phyloP scores from a whole-genome alignment of 2,888 invertebrate species.

The Lumbricus terrestris region DNA sequence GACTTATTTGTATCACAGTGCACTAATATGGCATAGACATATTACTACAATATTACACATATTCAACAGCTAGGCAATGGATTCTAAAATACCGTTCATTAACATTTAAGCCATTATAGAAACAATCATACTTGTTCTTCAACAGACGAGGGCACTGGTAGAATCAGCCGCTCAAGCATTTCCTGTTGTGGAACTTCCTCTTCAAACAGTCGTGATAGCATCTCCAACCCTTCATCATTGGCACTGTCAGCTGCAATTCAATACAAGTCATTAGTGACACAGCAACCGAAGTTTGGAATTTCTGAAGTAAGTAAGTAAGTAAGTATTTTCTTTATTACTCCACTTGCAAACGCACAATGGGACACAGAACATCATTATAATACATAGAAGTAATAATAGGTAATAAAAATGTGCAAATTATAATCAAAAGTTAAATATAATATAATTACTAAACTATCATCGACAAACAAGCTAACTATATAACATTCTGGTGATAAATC shows the following conservation, averaged over 20 bases:
- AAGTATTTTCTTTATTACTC: too few relatives aligned
- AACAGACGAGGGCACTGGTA: background rate
- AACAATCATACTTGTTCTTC: background rate
- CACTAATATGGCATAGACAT: background rate
- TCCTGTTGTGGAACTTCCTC: background rate
- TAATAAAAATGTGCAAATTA: too few relatives aligned
- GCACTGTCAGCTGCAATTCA: background rate
- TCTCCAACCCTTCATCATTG: background rate
- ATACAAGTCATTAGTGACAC: background rate
- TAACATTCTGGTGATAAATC: too few relatives aligned
- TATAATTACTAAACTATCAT: too few relatives aligned
- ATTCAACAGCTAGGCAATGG: background rate
- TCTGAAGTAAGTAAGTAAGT: too few relatives aligned
- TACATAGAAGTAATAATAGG: too few relatives aligned
- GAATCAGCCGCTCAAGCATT: background rate
- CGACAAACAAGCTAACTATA: too few relatives aligned
- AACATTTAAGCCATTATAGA: background rate
- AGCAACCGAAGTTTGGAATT: background rate
- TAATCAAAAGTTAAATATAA: too few relatives aligned
- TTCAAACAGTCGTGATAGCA: conserved; percentile 13
- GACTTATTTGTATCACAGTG: background rate
- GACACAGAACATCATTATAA: too few relatives aligned
- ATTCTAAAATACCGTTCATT: background rate
- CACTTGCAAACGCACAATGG: too few relatives aligned
- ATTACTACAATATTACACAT: background rate